These are phyloP conservation scores for Phalacrocorax brasilianus DNA, from an alignment of 2,113 vertebrate genomes.

Conservation along the genomic window DNA sequence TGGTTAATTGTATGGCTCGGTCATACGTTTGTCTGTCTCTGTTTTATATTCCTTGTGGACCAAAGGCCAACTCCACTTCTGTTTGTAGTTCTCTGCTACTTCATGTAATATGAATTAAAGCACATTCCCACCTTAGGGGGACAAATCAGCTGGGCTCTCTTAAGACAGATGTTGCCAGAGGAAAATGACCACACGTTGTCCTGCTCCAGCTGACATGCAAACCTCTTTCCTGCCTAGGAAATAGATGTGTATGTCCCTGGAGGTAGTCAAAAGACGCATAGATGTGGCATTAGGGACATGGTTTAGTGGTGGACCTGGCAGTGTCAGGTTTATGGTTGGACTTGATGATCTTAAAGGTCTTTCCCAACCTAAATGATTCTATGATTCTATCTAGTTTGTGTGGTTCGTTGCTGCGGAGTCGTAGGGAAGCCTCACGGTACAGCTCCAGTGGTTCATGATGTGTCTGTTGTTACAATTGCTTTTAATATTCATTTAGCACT, in stretches of 20 bases:
- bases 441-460: background rate
- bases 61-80: background rate
- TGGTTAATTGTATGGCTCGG: background rate
- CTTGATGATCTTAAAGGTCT: background rate
- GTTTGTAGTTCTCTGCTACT: background rate
- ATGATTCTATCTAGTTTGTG: background rate
- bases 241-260: background rate
- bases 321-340: background rate
- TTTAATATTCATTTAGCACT: background rate
- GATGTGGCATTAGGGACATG: background rate
- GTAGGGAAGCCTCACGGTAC: background rate
- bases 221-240: background rate
- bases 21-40: background rate
- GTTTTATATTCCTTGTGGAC: background rate
- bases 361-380: background rate
- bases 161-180: background rate
- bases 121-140: background rate
- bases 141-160: background rate
- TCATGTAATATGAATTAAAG: background rate
- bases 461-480: background rate
- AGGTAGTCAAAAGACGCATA: background rate
- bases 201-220: background rate
- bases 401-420: background rate
- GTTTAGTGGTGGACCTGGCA: background rate
- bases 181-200: background rate